Percentiles rank a stretch among this genome's conserved stretches.
phyloP scores from a whole-genome alignment of 2,797 vertebrate genomes.

The Atherinosoma microstoma region DNA sequence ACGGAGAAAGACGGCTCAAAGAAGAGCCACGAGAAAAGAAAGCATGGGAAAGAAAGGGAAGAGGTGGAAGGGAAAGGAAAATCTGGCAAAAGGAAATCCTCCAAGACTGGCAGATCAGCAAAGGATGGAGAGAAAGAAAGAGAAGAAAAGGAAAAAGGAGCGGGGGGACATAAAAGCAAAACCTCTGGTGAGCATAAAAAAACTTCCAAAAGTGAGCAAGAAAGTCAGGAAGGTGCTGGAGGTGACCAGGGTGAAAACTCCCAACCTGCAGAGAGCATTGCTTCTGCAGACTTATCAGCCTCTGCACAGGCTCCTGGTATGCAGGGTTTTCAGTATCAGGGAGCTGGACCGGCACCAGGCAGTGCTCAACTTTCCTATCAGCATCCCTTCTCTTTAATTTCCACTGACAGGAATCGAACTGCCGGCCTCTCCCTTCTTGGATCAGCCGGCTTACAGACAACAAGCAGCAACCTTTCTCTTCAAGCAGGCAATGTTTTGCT shows the following conservation, averaged over 20 bases:
- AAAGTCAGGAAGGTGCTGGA: slow-evolving; percentile 5
- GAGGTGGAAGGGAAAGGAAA: slow-evolving; percentile 21
- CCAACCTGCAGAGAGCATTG: background rate
- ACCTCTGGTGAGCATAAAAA: slow-evolving; percentile 20
- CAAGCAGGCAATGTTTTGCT: slow-evolving; percentile 48
- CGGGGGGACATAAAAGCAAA: slow-evolving; percentile 14
- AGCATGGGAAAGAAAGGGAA: slow-evolving; percentile 24
- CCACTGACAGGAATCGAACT: slow-evolving; percentile 27
- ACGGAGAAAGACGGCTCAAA: slow-evolving; percentile 50
- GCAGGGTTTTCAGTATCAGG: slow-evolving; percentile 38
- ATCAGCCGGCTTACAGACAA: slow-evolving; percentile 35
- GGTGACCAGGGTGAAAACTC: background rate
- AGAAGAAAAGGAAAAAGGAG: background rate
- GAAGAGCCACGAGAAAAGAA: slow-evolving; percentile 48
- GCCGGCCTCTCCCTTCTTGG: slow-evolving; percentile 41
- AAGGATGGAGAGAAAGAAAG: slow-evolving; percentile 21
- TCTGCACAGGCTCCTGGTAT: slow-evolving; percentile 22
- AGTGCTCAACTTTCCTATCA: slow-evolving; percentile 30
- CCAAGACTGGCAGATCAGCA: slow-evolving; percentile 1
- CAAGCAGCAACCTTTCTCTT: slow-evolving; percentile 45
- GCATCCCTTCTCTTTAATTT: slow-evolving; percentile 33
- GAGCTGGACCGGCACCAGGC: slow-evolving; percentile 24
- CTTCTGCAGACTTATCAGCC: background rate
- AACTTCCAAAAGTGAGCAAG: slow-evolving; percentile 11
- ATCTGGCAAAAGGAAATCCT: slow-evolving; percentile 45